These are phyloP conservation scores for Danionella dracula DNA, from an alignment of 2,797 vertebrate genomes.

Conservation along the genomic window DNA sequence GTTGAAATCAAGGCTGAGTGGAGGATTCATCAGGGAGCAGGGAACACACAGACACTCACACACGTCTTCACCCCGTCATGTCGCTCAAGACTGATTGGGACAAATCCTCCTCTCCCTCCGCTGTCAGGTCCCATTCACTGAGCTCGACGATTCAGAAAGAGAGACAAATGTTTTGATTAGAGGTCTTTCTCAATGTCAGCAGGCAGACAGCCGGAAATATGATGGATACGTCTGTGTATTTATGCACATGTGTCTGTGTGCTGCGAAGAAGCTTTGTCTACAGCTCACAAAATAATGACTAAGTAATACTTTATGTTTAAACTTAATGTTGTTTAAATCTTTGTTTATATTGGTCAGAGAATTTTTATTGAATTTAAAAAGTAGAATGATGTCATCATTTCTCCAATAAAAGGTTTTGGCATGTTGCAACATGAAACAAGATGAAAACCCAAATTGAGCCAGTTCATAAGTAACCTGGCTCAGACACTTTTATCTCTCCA, in stretches of 20 bases:
- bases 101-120: conserved; percentile 68
- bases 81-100: conserved; percentile 71
- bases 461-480: too few species aligned
- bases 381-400: too few species aligned
- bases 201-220: conserved; percentile 60
- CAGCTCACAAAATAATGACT: background rate
- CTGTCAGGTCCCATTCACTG: conserved; percentile 73
- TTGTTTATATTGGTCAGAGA: too few species aligned
- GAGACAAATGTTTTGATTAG: conserved; percentile 81
- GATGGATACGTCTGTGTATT: conserved; percentile 35
- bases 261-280: conserved; percentile 8
- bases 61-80: conserved; percentile 56
- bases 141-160: conserved; percentile 62
- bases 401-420: too few species aligned
- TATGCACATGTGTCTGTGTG: too few species aligned
- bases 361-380: too few species aligned
- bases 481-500: too few species aligned
- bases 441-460: too few species aligned
- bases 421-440: too few species aligned
- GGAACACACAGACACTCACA: conserved; percentile 50
- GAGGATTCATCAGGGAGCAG: conserved; percentile 72
- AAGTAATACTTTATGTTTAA: too few species aligned
- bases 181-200: conserved; percentile 69
- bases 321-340: too few species aligned
- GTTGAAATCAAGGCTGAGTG: conserved; percentile 75